A percentile compares a stretch with the other conserved stretches of the same genome.
Evolutionary conservation across 2,113 vertebrate species (phyloP).

Genomic region (Rhodinocichla rosea): DNA sequence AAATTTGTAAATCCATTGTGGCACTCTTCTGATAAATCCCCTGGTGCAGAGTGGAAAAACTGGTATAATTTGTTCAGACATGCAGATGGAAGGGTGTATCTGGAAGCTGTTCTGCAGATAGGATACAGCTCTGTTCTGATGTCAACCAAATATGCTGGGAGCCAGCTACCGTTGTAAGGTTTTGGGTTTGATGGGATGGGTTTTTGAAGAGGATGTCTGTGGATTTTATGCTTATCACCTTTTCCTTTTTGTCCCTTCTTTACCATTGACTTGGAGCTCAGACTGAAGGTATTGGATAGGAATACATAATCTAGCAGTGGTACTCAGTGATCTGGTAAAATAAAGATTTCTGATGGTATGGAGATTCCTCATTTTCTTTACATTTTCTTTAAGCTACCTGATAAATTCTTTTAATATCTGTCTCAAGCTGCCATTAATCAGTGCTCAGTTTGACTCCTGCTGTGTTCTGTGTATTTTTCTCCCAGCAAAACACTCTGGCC

Average conservation of each 20-base stretch:
- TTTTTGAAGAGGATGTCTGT: background rate
- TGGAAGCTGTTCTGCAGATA: background rate
- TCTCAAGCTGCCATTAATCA: background rate
- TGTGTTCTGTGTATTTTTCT: background rate
- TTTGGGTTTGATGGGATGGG: background rate
- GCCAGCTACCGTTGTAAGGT: background rate
- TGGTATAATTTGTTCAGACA: background rate
- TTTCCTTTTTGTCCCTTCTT: background rate
- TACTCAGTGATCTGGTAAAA: background rate
- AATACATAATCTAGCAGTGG: background rate
- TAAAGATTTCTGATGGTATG: background rate
- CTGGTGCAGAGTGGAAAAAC: background rate
- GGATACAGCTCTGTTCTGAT: background rate
- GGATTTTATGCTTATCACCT: background rate
- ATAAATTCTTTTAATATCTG: background rate
- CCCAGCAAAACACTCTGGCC: background rate
- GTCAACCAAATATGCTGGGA: background rate
- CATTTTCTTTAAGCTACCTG: background rate
- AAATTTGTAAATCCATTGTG: background rate
- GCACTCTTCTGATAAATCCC: background rate
- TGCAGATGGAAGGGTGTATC: fast-evolving
- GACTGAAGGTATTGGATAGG: background rate
- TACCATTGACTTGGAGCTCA: background rate
- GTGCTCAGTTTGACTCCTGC: background rate
- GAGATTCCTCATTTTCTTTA: background rate